Evolutionary conservation across 2,797 vertebrate genomes (phyloP), one percentile per base, ranked within the genome.

Genomic region (Artibeus lituratus): DNA sequence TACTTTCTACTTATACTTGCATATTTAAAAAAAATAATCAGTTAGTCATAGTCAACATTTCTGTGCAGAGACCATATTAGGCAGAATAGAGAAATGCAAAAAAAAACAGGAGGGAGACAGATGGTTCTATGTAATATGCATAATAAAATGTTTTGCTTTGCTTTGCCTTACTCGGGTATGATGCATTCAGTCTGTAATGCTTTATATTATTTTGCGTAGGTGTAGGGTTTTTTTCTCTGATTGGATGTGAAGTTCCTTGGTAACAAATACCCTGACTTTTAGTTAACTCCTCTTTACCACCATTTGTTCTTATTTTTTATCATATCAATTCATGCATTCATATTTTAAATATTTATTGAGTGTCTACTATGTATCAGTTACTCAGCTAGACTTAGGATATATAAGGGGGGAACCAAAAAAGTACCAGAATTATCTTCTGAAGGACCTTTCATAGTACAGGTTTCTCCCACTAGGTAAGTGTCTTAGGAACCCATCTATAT

Each of bases 1-100:
- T 87, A 94, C 90, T 94, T 96, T 95, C 77, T 86, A 84, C 83
- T 96, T 90, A 37, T 57, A 93, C 80, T 92, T 95, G 74, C 91
- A 95, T 94, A 94, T 96, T 96, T 90, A 47, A 87, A 94, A 96
- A 96, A 37, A 94, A 84, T 97, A 95, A 97, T 97, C 92, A 91
- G 82, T 97, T 97, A 96, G 96, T 96, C 95, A 96, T 87, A 87
- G 89, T 95, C 96, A 96, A 93, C 95, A 94, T 91, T 96, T 95
- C 81, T 95, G 86, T 95, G 69, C 90, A 93, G 70, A 95, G 72
- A 96, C 86, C 89, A 95, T 91, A 94, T 89, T 91, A 95, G 70
- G 70, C 82, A 93, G 72, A 44, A 39, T 29, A n/a, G 39, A 78
- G 90, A 94, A 93, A 85, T 82, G 91, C 69, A 91, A 91, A 94